A percentile compares a stretch with the other conserved stretches of the same genome.
phyloP scores from a whole-genome alignment of 2,797 vertebrate genomes.

The Fratercula arctica region DNA sequence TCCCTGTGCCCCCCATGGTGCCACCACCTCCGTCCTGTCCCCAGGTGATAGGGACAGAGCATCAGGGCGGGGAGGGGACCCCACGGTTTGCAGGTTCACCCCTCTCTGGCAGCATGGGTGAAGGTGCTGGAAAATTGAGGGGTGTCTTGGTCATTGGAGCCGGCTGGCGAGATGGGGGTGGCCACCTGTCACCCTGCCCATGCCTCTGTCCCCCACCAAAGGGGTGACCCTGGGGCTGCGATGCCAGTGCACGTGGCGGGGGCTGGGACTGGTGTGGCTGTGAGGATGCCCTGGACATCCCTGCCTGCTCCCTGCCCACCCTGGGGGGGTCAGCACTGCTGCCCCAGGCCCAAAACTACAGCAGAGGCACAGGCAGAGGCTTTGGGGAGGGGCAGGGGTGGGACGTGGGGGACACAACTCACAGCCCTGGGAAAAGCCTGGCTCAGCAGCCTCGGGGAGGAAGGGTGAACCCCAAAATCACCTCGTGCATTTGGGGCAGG shows the following conservation, averaged over 20 bases:
- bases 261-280: background rate
- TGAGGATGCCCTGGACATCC: background rate
- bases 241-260: background rate
- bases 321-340: background rate
- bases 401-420: background rate
- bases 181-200: accelerated
- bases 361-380: background rate
- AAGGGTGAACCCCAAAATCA: background rate
- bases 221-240: background rate
- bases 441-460: background rate
- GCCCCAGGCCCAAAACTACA: background rate
- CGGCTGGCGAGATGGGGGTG: accelerated
- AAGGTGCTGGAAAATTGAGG: accelerated
- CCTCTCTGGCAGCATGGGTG: accelerated
- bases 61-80: accelerated
- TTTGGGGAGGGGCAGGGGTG: background rate
- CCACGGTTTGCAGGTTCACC: accelerated
- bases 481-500: background rate
- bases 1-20: background rate
- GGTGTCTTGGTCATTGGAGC: background rate
- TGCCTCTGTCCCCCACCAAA: background rate
- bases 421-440: background rate
- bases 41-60: accelerated
- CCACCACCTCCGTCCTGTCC: background rate
- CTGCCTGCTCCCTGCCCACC: background rate